Evolutionary conservation across 2,888 invertebrate genomes (phyloP).

Genomic region (Meganola albula): DNA sequence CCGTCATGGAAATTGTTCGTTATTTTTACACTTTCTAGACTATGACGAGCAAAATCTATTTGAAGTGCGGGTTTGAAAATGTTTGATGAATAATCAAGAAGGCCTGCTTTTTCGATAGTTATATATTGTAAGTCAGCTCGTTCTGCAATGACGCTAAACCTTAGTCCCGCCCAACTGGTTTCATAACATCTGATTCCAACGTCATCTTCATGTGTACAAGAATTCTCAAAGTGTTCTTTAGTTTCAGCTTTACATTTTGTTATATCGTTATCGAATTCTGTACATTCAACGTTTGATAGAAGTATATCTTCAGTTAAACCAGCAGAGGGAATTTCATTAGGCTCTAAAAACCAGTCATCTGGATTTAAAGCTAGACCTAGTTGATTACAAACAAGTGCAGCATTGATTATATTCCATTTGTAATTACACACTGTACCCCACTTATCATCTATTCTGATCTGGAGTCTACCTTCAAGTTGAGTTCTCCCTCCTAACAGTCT

Average conservation of each 20-base stretch:
- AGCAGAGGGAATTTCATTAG: slow-evolving; percentile 87
- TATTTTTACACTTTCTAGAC: slow-evolving; percentile 88
- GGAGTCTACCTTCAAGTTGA: slow-evolving; percentile 90
- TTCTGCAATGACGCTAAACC: slow-evolving; percentile 92
- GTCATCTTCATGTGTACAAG: slow-evolving; percentile 91
- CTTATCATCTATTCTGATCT: slow-evolving; percentile 88
- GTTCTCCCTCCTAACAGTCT: slow-evolving; percentile 89
- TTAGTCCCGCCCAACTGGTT: slow-evolving; percentile 95
- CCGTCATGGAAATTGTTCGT: slow-evolving; percentile 94
- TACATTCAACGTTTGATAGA: slow-evolving; percentile 92
- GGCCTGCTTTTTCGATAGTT: slow-evolving; percentile 93
- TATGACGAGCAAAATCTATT: slow-evolving; percentile 90
- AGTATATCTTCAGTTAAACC: slow-evolving; percentile 87
- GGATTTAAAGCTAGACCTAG: slow-evolving; percentile 95
- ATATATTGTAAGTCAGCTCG: slow-evolving; percentile 91
- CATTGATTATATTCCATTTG: slow-evolving; percentile 94
- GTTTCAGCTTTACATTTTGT: slow-evolving; percentile 91
- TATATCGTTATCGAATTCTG: slow-evolving; percentile 92
- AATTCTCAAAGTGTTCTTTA: slow-evolving; percentile 88
- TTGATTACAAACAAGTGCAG: slow-evolving; percentile 96
- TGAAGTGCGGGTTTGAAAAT: slow-evolving; percentile 92
- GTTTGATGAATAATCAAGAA: slow-evolving; percentile 94
- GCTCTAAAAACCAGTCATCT: slow-evolving; percentile 91
- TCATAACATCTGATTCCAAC: slow-evolving; percentile 93
- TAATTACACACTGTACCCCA: slow-evolving; percentile 99